Conservation (phyloP, 2,888 invertebrate species). For the Escarpia spicata region DNA sequence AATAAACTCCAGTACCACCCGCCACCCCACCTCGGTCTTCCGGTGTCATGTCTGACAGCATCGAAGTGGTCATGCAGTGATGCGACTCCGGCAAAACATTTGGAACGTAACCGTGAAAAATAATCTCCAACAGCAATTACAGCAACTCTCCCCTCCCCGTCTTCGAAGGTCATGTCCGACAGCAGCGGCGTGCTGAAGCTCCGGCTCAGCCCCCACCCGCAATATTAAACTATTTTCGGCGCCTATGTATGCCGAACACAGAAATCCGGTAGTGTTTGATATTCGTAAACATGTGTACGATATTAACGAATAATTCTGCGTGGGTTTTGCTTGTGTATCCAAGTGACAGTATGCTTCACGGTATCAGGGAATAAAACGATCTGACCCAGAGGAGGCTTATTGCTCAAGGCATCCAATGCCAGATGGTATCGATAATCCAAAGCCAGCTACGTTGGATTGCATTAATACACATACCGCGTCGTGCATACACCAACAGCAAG, state of each 20-base stretch:
- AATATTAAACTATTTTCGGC: too few species aligned
- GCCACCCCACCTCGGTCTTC: too few species aligned
- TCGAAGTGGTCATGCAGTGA: too few species aligned
- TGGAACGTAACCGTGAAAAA: too few species aligned
- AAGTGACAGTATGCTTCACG: background rate
- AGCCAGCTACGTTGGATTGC: background rate
- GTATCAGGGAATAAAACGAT: background rate
- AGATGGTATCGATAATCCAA: background rate
- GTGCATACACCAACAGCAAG: background rate
- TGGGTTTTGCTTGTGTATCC: background rate
- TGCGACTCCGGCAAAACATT: too few species aligned
- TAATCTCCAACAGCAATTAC: too few species aligned
- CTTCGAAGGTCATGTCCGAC: too few species aligned
- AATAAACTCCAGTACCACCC: too few species aligned
- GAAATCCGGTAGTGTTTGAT: background rate
- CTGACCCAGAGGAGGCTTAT: background rate
- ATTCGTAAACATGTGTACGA: background rate
- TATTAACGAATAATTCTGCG: background rate
- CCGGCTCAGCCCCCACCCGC: too few species aligned
- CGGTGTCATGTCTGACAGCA: too few species aligned
- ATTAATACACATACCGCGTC: background rate
- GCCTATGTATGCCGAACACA: background rate
- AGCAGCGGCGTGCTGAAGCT: too few species aligned
- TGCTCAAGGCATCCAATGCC: background rate
- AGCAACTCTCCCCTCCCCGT: too few species aligned